Percentiles rank a stretch among this genome's conserved stretches.
phyloP scores from a whole-genome alignment of 2,888 invertebrate species.

The Drepanosiphum platanoidis region DNA sequence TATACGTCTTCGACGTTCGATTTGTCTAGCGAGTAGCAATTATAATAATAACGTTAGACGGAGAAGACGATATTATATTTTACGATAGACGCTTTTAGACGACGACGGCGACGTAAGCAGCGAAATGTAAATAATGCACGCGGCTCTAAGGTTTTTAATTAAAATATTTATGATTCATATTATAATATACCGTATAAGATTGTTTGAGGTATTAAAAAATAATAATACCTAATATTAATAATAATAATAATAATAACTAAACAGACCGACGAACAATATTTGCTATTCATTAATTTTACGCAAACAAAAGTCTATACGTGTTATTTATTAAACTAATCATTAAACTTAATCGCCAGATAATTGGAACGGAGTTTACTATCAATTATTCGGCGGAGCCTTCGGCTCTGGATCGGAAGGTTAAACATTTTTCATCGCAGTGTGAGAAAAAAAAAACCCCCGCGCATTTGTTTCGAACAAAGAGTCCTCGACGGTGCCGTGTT shows the following conservation, averaged over 20 bases:
- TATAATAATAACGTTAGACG: too few relatives aligned
- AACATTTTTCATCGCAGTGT: background rate
- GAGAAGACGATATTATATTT: too few relatives aligned
- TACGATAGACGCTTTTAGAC: too few relatives aligned
- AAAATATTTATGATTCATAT: background rate
- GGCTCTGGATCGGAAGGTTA: background rate
- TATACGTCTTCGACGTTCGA: too few relatives aligned
- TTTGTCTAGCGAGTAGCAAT: too few relatives aligned
- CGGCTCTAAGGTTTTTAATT: background rate
- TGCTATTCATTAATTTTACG: background rate
- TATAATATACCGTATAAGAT: background rate
- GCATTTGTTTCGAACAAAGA: background rate
- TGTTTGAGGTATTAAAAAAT: background rate
- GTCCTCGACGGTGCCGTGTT: background rate
- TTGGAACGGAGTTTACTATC: background rate
- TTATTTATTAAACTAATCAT: background rate
- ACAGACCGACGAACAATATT: background rate
- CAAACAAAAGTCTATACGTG: background rate
- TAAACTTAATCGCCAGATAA: slow-evolving; percentile 5
- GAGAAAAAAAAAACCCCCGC: background rate
- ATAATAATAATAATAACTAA: background rate
- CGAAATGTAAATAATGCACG: background rate
- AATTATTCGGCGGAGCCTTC: background rate
- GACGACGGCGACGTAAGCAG: too few relatives aligned
- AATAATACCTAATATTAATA: too few relatives aligned